Conservation (phyloP, 37 sponge, comb jelly and placozoan genomes). For the Tethya wilhelma region DNA sequence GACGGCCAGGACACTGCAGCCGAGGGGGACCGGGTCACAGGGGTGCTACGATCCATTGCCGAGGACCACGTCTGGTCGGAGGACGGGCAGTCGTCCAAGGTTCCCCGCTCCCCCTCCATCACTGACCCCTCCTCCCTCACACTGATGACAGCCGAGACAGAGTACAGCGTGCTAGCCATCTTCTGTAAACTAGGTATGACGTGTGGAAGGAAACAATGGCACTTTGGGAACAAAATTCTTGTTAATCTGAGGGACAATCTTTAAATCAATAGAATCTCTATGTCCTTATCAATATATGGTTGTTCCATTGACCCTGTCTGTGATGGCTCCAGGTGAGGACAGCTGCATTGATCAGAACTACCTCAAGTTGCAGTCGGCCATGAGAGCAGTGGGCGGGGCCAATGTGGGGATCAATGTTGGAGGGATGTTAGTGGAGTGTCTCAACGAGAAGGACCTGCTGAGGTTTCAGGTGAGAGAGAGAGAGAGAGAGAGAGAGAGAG, state of each 20-base stretch:
- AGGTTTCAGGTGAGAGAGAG: too few species aligned
- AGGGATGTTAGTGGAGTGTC: slow-evolving; percentile 6
- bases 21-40: background rate
- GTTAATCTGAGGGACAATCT: too few species aligned
- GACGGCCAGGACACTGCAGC: background rate
- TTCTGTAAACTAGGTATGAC: slow-evolving; percentile 3
- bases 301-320: too few species aligned
- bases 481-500: too few species aligned
- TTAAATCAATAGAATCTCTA: too few species aligned
- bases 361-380: too few species aligned
- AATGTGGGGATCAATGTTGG: background rate
- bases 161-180: slow-evolving; percentile 3
- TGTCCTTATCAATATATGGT: too few species aligned
- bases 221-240: background rate
- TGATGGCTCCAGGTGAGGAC: too few species aligned
- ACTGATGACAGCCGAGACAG: background rate
- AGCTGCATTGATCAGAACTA: too few species aligned
- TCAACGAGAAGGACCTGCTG: too few species aligned
- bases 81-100: background rate
- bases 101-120: background rate
- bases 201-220: background rate
- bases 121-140: background rate
- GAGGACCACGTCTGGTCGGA: background rate
- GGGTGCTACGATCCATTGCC: background rate
- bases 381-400: background rate